Conservation (phyloP, 2,797 vertebrate species). For the Meriones psammophilus region DNA sequence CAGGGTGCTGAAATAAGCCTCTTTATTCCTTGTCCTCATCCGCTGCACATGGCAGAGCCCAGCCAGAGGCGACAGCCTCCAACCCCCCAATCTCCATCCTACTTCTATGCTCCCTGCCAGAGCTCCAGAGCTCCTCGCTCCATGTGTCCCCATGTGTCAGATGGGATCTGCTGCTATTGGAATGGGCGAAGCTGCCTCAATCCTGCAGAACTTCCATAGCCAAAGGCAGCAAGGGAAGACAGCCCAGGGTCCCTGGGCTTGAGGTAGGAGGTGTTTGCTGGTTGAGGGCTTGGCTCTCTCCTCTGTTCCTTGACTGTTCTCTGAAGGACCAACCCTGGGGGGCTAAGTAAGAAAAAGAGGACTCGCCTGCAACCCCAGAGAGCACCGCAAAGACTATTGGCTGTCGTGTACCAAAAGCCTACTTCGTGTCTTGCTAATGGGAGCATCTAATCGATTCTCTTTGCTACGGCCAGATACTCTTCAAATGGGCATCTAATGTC, state of each 20-base stretch:
- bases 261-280: not conserved
- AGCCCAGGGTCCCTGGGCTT: not conserved
- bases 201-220: not conserved
- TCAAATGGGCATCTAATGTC: not conserved
- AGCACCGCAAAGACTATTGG: not conserved
- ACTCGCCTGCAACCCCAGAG: rapidly evolving
- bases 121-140: slow-evolving; percentile 5
- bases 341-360: too few species aligned
- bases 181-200: not conserved
- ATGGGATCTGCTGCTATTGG: slow-evolving; percentile 63
- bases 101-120: slow-evolving; percentile 40
- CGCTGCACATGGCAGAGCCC: slow-evolving; percentile 69
- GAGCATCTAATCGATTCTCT: not conserved
- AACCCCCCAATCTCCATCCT: slow-evolving; percentile 35
- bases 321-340: not conserved
- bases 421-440: too few species aligned
- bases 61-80: slow-evolving; percentile 62
- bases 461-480: not conserved
- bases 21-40: slow-evolving; percentile 58
- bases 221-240: not conserved
- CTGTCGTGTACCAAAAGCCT: not conserved
- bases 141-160: slow-evolving; percentile 67
- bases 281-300: rapidly evolving
- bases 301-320: not conserved
- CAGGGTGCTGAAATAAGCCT: slow-evolving; percentile 79